These are phyloP conservation scores for Callinectes sapidus DNA, from an alignment of 2,888 invertebrate species.

Conservation along the genomic window DNA sequence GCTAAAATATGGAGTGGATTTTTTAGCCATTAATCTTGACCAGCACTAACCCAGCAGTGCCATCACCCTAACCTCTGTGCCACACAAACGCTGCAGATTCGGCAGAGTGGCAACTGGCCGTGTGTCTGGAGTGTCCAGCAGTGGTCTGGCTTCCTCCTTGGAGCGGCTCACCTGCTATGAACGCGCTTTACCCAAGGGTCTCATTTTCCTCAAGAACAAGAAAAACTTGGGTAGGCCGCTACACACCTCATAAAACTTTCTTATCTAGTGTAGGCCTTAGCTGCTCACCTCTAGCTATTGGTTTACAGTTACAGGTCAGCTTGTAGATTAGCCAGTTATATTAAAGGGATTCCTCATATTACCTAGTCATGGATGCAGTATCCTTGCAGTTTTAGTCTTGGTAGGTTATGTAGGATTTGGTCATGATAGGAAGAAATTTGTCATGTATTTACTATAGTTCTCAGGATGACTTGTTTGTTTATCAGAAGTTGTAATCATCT, in stretches of 20 bases:
- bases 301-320: too few species aligned
- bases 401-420: not conserved
- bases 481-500: not conserved
- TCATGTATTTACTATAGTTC: not conserved
- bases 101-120: conserved; percentile 62
- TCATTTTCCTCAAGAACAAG: conserved; percentile 70
- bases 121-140: conserved; percentile 66
- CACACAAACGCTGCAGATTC: conserved; percentile 51
- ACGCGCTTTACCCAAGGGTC: conserved; percentile 68
- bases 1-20: not conserved
- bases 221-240: conserved; percentile 60
- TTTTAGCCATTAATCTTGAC: conserved; percentile 28
- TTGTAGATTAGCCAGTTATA: too few species aligned
- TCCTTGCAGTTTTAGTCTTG: not conserved
- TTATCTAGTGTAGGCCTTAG: not conserved
- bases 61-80: conserved; percentile 38
- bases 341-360: too few species aligned
- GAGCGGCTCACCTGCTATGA: conserved; percentile 73
- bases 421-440: not conserved
- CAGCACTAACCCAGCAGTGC: conserved; percentile 34
- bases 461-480: not conserved
- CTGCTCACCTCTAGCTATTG: too few species aligned
- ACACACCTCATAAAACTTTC: not conserved
- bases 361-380: too few species aligned
- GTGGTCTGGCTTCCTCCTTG: conserved; percentile 69